Base-by-base conservation (phyloP, 2,797 vertebrate species). In the Melanotaenia pygmaea region DNA sequence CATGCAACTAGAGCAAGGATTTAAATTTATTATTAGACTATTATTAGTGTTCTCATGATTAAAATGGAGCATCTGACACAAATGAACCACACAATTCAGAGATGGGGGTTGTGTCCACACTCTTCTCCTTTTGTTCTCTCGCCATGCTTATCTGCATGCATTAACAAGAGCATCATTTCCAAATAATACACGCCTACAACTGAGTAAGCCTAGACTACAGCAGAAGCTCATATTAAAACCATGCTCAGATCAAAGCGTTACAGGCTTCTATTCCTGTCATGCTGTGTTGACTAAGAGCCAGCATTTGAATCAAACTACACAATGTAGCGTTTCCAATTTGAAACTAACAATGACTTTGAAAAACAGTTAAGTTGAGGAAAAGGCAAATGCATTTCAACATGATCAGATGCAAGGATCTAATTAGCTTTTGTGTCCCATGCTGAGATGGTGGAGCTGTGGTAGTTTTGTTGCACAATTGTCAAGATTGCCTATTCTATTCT, bases 401-500 rank as follows among this genome's bases (percentile, higher is more conserved):
- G 84, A 88, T 88, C 82, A 86, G 80, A 86, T 16, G n/a, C 73
- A 32, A 73, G 43, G 71, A 83, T 78, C 83, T 92, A 91, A 93
- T 92, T 91, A 90, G 82, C 69, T 22, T 67, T 69, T 43, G 76
- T 72, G 78, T 83, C 70, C 78, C 86, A 80, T 35, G 76, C 79
- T 83, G 89, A 64, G 82, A 82, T 74, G 73, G 67, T 18, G 0
- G 62, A 20, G 70, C 80, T 73, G 58, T 63, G 68, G 74, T 79
- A 76, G 80, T 88, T 90, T 85, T 86, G 73, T 80, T 75, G 79
- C 88, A 86, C 73, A 81, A 78, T 83, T 88, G 87, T 90, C 75
- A 82, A 80, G 75, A 88, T 83, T 86, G 79, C 74, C 68, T 67
- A 56, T 75, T 81, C 66, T 81, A 61, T 87, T 85, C 79, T 84